Base-by-base conservation (phyloP, 2,888 invertebrate genomes). In the Halocaridina rubra region DNA sequence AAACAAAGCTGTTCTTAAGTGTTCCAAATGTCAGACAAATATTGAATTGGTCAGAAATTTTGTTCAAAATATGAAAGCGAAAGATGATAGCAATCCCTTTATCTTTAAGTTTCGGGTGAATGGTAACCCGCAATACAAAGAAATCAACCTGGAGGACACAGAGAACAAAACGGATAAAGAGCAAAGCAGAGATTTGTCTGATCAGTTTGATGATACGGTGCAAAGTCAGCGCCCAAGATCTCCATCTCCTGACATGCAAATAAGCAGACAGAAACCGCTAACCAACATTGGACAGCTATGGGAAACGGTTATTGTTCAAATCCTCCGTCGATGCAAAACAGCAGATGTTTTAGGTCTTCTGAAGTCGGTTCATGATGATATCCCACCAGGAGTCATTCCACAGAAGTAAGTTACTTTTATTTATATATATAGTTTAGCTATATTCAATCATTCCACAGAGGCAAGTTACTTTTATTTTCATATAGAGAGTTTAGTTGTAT, bases 381-480 rank as follows among this genome's bases (percentile, higher is more conserved):
- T 81, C 76, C 81, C 81, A 69, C 69, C 81, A n/a, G 81, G 81
- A 27, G 59, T 69, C 39, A 39, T 81, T 5, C 13, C 76, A 46
- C 29, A 69, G 30, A 81, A 30, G 81, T 76, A 81, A 13, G 33
- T 22, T 10, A 24, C 53, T 24, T 53, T 57, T 22, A 27, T 39
- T 22, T 19, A 32, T 8, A 71, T 33, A 27, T 39, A 53, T 46
- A 13, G 33, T 19, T 24, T 29, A 8, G 16, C 29, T 39, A 46
- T 24, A 10, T 27, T 27, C n/a, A 75, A n/a, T n/a, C 46, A 75
- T 29, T 13, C 3, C 19, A 74, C 10, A 64, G 0, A 29, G 16
- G n/a, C 7, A n/a, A 16, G 16, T 71, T 33, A 33, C 3, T 33
- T 72, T 16, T 33, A 32, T 32, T n/a, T n/a, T n/a, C n/a, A n/a